Percentiles rank a stretch among this genome's conserved stretches.
These are phyloP conservation scores for Eilema sororculum DNA, from an alignment of 2,888 invertebrate genomes.

Conservation along the genomic window DNA sequence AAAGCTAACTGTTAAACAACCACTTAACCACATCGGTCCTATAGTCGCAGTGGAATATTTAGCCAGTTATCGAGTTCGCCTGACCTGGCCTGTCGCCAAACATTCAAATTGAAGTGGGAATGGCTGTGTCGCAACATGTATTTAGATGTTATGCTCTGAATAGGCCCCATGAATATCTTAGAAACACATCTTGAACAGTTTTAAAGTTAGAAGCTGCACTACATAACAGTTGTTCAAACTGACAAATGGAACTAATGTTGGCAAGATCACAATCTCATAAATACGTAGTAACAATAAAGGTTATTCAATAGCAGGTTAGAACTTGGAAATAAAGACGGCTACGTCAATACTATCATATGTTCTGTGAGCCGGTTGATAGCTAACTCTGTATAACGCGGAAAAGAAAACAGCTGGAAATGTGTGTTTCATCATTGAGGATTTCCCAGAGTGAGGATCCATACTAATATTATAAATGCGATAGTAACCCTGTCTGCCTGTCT, in stretches of 20 bases:
- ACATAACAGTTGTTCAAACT: constrained; percentile 24
- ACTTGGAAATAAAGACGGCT: no score
- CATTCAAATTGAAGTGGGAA: constrained; percentile 65
- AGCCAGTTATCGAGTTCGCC: constrained; percentile 55
- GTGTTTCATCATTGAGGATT: no score
- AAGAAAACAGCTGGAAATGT: no score
- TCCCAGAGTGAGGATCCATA: no score
- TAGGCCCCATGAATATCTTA: constrained; percentile 35
- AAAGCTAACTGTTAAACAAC: constrained; percentile 9
- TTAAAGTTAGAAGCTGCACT: constrained; percentile 26
- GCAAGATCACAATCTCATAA: neutral
- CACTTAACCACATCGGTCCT: constrained; percentile 43
- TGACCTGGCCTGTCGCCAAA: constrained; percentile 62
- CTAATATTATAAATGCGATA: no score
- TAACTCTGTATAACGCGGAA: no score
- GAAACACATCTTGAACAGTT: constrained; percentile 29
- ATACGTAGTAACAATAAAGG: neutral
- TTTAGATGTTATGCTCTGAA: constrained; percentile 42
- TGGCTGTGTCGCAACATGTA: constrained; percentile 49
- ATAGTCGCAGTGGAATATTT: constrained; percentile 56
- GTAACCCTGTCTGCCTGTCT: no score
- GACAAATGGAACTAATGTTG: constrained; percentile 23
- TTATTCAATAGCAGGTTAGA: no score
- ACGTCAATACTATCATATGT: no score
- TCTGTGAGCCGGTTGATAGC: no score